phyloP scores from a whole-genome alignment of 2,888 invertebrate species.

The Scaptomyza cyrtandrae region DNA sequence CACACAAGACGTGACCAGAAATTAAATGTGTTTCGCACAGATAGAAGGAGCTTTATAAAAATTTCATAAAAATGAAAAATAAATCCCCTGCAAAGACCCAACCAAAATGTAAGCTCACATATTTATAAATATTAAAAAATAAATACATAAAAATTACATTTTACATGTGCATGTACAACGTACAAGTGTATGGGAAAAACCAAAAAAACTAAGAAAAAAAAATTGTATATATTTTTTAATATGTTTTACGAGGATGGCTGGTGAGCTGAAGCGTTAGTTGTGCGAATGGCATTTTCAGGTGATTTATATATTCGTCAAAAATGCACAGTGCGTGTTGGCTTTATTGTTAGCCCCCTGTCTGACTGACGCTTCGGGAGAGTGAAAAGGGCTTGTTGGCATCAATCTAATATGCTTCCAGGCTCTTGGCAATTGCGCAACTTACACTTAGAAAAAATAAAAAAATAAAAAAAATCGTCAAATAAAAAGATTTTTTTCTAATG shows the following conservation, averaged over 20 bases:
- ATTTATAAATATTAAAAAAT: slow-evolving; percentile 15
- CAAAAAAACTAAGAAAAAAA: slow-evolving; percentile 11
- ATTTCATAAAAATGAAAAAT: slow-evolving; percentile 69
- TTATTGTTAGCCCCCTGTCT: slow-evolving; percentile 32
- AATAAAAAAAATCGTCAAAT: background rate
- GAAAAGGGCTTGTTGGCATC: background rate
- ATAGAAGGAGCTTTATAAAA: slow-evolving; percentile 56
- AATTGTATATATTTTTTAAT: slow-evolving; percentile 53
- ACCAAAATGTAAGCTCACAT: slow-evolving; percentile 33
- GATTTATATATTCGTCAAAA: slow-evolving; percentile 67
- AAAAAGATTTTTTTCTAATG: no score
- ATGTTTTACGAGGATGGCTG: slow-evolving; percentile 56
- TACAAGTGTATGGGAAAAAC: slow-evolving; percentile 19
- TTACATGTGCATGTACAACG: slow-evolving; percentile 2
- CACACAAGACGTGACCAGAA: slow-evolving; percentile 76
- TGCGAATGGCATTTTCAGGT: slow-evolving; percentile 53
- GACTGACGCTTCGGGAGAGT: slow-evolving; percentile 1
- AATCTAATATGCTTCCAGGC: slow-evolving; percentile 18
- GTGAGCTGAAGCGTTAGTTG: slow-evolving; percentile 37
- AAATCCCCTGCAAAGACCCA: slow-evolving; percentile 62
- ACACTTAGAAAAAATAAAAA: background rate
- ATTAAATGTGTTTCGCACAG: slow-evolving; percentile 61
- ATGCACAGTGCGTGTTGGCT: slow-evolving; percentile 36
- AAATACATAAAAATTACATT: slow-evolving; percentile 13
- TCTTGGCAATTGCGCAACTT: slow-evolving; percentile 6